Conservation (phyloP, 1,140 invertebrate species). For the Ptiloglossa arizonensis region DNA sequence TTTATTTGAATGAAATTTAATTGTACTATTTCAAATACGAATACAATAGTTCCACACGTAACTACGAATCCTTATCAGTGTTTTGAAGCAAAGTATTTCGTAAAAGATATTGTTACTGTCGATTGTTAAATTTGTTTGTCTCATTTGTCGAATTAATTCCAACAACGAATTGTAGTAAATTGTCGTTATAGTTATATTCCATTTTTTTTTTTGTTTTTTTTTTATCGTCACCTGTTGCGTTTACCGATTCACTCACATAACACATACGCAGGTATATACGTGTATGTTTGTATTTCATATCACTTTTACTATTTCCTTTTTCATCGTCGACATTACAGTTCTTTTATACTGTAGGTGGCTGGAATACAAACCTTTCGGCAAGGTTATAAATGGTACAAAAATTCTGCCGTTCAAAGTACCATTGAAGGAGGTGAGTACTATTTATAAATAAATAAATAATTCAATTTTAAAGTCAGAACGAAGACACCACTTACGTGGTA, state of each 20-base stretch:
- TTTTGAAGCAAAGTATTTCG: neutral
- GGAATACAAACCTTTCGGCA: slow-evolving; percentile 85
- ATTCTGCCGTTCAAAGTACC: slow-evolving; percentile 91
- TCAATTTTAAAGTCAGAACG: neutral
- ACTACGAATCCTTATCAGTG: neutral
- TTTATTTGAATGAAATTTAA: neutral
- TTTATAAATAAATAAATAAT: slow-evolving; percentile 28
- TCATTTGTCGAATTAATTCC: neutral
- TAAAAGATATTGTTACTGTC: neutral
- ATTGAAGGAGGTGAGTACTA: slow-evolving; percentile 85
- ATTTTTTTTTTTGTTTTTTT: neutral
- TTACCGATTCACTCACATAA: neutral
- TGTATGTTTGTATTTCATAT: neutral
- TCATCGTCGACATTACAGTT: neutral
- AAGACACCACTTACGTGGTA: no score
- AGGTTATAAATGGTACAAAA: slow-evolving; percentile 85
- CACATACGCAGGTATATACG: neutral
- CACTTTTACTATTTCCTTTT: neutral
- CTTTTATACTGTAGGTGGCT: slow-evolving; percentile 84
- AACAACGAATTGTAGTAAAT: neutral
- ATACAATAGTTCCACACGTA: neutral
- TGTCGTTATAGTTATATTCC: neutral
- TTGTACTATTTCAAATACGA: neutral
- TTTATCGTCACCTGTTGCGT: slow-evolving; percentile 13
- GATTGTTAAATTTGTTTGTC: neutral